These are phyloP conservation scores for Hippocampus abdominalis DNA, from an alignment of 2,113 vertebrate genomes.

Conservation along the genomic window DNA sequence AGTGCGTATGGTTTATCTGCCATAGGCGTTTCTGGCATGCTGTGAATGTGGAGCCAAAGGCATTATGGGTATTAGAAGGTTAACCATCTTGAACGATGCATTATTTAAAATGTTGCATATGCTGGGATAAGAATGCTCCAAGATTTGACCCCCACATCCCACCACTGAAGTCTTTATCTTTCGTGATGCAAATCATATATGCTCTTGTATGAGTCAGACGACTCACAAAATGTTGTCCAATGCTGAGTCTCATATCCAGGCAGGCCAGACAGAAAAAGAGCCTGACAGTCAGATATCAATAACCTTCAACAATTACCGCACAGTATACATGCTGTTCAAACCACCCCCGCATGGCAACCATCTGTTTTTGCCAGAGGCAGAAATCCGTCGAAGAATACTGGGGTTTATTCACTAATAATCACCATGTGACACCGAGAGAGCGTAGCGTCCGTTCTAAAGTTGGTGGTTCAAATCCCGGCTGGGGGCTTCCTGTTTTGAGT, in stretches of 20 bases:
- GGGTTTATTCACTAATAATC: slow-evolving; percentile 25
- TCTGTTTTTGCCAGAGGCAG: slow-evolving; percentile 28
- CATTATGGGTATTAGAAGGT: slow-evolving; percentile 44
- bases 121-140: slow-evolving; percentile 43
- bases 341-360: slow-evolving; percentile 32
- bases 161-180: slow-evolving; percentile 37
- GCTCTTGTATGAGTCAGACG: not conserved
- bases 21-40: slow-evolving; percentile 42
- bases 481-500: too few relatives aligned
- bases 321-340: slow-evolving; percentile 9
- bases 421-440: slow-evolving; percentile 20
- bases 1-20: slow-evolving; percentile 30
- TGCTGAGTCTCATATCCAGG: not conserved
- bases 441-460: too few relatives aligned
- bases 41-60: slow-evolving; percentile 38
- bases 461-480: too few relatives aligned
- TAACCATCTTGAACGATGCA: slow-evolving; percentile 63
- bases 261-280: not conserved
- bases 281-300: not conserved
- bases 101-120: slow-evolving; percentile 69
- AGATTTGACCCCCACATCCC: slow-evolving; percentile 20
- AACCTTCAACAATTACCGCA: slow-evolving; percentile 2
- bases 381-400: slow-evolving; percentile 17
- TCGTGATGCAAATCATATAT: not conserved
- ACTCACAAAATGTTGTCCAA: not conserved